Percentiles rank a stretch among this genome's conserved stretches.
Conservation (phyloP, 2,888 invertebrate genomes). For the Eristalis pertinax region DNA sequence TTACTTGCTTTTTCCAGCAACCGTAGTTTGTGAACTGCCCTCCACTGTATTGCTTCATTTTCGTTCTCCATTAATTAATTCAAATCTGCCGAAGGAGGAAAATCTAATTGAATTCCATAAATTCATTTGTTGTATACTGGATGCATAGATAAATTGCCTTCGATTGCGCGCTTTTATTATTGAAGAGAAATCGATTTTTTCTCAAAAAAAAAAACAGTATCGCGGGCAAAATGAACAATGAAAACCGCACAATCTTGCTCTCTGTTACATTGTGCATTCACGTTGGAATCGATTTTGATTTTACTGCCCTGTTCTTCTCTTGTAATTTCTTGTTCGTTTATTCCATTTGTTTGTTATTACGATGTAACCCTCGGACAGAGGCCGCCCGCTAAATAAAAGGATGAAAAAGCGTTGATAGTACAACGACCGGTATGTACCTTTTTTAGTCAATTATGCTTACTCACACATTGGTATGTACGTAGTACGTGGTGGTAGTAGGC, state of each 20-base stretch:
- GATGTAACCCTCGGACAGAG: constrained; percentile 56
- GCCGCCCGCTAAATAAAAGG: constrained; percentile 28
- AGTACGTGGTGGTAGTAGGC: background rate
- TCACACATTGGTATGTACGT: background rate
- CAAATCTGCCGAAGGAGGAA: constrained; percentile 46
- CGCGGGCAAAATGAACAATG: constrained; percentile 56
- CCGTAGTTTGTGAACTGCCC: background rate
- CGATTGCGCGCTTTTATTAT: constrained; percentile 70
- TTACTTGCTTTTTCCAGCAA: background rate
- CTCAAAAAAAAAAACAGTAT: background rate
- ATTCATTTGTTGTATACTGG: constrained; percentile 59
- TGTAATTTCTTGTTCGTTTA: constrained; percentile 67
- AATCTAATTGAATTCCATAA: constrained; percentile 70
- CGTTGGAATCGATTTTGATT: constrained; percentile 64
- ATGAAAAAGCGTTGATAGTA: background rate
- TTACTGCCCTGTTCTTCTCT: constrained; percentile 21
- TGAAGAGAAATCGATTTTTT: constrained; percentile 68
- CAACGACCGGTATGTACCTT: constrained; percentile 32
- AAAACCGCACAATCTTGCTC: constrained; percentile 70
- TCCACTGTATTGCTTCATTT: constrained; percentile 33
- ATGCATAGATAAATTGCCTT: constrained; percentile 69
- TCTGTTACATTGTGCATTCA: constrained; percentile 63
- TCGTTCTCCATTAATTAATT: constrained; percentile 65
- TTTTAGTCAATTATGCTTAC: constrained; percentile 43
- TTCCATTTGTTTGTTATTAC: constrained; percentile 64